Evolutionary conservation across 2,797 vertebrate species (phyloP).

Genomic region (Cercopithecus hamlyni): DNA sequence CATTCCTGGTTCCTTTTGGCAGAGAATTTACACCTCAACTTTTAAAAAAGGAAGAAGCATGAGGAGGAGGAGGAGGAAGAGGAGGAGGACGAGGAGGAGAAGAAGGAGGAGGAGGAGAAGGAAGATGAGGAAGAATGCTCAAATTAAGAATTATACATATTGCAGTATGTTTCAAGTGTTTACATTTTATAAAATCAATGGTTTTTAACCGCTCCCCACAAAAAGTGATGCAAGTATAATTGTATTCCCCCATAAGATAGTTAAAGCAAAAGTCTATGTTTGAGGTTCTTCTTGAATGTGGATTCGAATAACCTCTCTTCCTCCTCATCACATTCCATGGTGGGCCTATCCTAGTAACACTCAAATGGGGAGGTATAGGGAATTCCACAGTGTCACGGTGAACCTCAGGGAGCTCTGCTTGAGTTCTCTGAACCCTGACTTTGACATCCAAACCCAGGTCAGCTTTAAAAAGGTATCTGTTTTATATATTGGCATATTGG

Average conservation of each 20-base stretch:
- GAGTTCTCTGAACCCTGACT: neutral
- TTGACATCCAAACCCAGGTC: neutral
- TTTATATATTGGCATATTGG: neutral
- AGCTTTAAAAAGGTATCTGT: neutral
- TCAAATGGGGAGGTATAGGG: neutral
- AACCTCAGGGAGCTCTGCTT: neutral
- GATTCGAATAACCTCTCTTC: neutral
- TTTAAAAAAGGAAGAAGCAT: neutral
- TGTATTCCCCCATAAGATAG: neutral
- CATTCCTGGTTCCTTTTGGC: neutral
- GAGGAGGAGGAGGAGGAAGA: neutral
- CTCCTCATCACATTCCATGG: neutral
- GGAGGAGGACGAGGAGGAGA: neutral
- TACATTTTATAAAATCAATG: neutral
- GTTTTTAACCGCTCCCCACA: neutral
- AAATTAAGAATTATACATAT: neutral
- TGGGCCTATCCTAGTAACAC: neutral
- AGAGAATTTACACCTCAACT: neutral
- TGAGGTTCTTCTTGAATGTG: neutral
- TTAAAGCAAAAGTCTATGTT: neutral
- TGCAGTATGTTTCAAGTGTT: neutral
- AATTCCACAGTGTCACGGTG: neutral
- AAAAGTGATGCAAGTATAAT: neutral
- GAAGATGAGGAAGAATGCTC: neutral
- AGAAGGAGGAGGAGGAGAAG: neutral